Evolutionary conservation across 2,888 invertebrate genomes (phyloP).

Genomic region (Netelia inedita): DNA sequence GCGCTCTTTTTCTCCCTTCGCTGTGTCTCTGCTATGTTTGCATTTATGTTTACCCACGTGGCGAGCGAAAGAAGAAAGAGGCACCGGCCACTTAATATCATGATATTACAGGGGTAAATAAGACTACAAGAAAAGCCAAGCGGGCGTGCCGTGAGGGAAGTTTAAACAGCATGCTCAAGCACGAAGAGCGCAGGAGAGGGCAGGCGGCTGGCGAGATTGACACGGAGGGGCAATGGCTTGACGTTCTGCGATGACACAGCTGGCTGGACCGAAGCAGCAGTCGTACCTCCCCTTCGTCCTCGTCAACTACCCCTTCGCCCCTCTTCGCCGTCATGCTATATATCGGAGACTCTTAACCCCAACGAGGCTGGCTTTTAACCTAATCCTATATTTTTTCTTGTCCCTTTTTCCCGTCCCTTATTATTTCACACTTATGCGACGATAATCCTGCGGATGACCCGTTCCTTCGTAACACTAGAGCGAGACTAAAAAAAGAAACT

Average conservation of each 20-base stretch:
- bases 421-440: constrained; percentile 59
- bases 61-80: constrained; percentile 62
- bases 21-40: constrained; percentile 15
- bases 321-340: neutral
- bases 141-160: constrained; percentile 62
- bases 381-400: constrained; percentile 40
- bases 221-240: constrained; percentile 2
- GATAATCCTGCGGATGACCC: constrained; percentile 31
- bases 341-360: neutral
- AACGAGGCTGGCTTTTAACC: neutral
- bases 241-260: constrained; percentile 42
- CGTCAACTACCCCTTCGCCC: neutral
- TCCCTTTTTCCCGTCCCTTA: constrained; percentile 22
- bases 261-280: constrained; percentile 40
- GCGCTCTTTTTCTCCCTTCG: neutral
- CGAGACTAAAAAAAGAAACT: neutral
- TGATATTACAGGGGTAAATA: constrained; percentile 76
- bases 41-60: constrained; percentile 75
- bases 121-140: constrained; percentile 68
- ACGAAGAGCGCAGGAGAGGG: constrained; percentile 3
- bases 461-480: neutral
- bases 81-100: constrained; percentile 76
- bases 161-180: constrained; percentile 73
- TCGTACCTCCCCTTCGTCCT: constrained; percentile 31
- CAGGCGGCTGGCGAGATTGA: constrained; percentile 9